Evolutionary conservation across 2,797 vertebrate species (phyloP), one percentile per base, ranked within the genome.

Genomic region (Argya squamiceps): DNA sequence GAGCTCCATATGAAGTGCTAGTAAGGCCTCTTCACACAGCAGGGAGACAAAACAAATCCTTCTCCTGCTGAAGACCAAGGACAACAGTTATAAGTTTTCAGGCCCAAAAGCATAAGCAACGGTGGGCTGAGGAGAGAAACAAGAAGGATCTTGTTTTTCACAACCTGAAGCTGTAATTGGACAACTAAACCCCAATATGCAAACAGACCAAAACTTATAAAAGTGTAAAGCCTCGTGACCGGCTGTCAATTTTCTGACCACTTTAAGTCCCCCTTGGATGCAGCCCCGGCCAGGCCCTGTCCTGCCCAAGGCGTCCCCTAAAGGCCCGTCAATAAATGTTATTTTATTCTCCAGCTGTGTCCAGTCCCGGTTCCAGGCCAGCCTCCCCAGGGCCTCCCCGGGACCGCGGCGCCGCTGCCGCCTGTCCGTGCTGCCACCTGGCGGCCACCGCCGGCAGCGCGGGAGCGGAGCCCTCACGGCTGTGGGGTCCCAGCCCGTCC

Each of bases 381-480:
- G 32, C 14, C 55, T 23, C 11, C 21, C 55, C n/a, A 11, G 11
- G n/a, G 55, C 55, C 15, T 3, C 52, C 4, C 30, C 55, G 26
- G 24, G 23, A 4, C 37, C 9, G 58, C 52, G 32, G 18, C 41
- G 53, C 43, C 10, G 70, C 70, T 5, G 41, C 9, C 55, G 71
- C 55, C 55, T 47, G 13, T 11, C 73, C 47, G 37, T 46, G 88
- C 96, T 97, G 97, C 97, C 97, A 97, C 93, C 97, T 97, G 92
- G 96, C 75, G 75, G 60, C 60, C 60, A 1, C 12, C 0, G 32
- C 20, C 8, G 37, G 46, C 73, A 50, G 56, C 44, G 71, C 41
- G 24, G 19, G 14, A 17, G 70, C 41, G 5, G 53, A 60, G 29
- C 60, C 21, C 69, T 1, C 55, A 15, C 14, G 36, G 58, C 47